Percentiles rank a stretch among this genome's conserved stretches.
These are phyloP conservation scores for Saxidomus purpurata DNA, from an alignment of 1,140 invertebrate species.

Conservation along the genomic window DNA sequence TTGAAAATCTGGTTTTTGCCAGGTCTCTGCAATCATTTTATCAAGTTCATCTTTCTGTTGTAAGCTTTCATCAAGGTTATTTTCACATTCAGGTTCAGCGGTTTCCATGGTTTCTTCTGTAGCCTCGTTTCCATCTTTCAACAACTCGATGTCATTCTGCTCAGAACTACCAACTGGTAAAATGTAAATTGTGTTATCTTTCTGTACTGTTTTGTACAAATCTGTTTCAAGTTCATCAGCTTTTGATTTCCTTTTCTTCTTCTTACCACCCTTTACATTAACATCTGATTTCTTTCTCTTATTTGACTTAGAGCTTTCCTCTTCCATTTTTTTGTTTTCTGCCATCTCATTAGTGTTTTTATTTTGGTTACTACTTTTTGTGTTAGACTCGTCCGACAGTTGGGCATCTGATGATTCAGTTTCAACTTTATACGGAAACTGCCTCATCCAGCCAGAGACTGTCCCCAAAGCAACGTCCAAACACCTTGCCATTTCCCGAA, in stretches of 20 bases:
- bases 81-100: no score
- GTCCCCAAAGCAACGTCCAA: constrained; percentile 57
- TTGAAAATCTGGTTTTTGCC: constrained; percentile 50
- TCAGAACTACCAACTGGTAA: neutral
- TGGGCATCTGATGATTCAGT: neutral
- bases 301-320: neutral
- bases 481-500: constrained; percentile 58
- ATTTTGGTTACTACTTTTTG: neutral
- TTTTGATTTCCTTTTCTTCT: neutral
- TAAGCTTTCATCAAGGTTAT: neutral
- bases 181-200: neutral
- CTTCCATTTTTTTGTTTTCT: neutral
- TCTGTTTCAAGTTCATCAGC: neutral
- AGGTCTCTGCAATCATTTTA: constrained; percentile 40
- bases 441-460: constrained; percentile 63
- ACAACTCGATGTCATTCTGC: neutral
- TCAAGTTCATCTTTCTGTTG: constrained; percentile 45
- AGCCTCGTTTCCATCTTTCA: neutral
- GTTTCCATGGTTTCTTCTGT: neutral
- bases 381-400: no score
- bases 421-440: constrained; percentile 61
- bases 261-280: neutral
- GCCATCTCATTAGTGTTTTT: neutral
- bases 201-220: neutral
- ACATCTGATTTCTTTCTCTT: neutral